Base-by-base conservation (phyloP, 2,113 vertebrate species). In the Rhinichthys klamathensis region DNA sequence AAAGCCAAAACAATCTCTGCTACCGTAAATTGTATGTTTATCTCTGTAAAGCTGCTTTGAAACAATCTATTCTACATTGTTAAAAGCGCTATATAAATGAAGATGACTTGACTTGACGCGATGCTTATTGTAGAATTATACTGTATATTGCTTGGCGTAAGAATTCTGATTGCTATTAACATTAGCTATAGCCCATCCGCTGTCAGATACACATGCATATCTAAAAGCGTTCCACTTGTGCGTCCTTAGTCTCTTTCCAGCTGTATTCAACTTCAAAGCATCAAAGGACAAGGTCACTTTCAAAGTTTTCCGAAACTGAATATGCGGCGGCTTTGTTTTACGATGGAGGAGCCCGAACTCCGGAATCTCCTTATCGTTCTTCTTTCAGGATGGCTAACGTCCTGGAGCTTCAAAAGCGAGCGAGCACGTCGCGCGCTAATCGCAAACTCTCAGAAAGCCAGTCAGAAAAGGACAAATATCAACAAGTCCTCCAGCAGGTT, bases 381-480 rank as follows among this genome's bases (percentile, higher is more conserved):
- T 91, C 91, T 93, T 92, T 87, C 92, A 91, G 54, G 10, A 88
- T 38, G 6, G 54, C n/a, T 89, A 87, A 88, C 82, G 87, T 90
- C 88, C 90, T 18, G 80, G 67, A 91, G 88, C 83, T 88, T 85
- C 84, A 89, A 85, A 86, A 73, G 86, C 81, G 75, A 90, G 32
- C 56, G 11, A 88, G 89, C 90, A 58, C 76, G 27, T 54, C 90
- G 30, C 2, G 86, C 87, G 89, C 86, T 89, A 77, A 94, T 94
- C 91, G 78, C 86, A 90, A 90, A 91, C 91, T 92, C 89, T 84
- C 91, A 94, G 90, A 92, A 92, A 90, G 90, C 90, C 90, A 91
- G 91, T 92, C 89, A 89, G 84, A 92, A 90, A 92, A 91, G 89
- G 87, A 91, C 89, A 93, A 93, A 93, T 93, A 94, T 94, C 93